Evolutionary conservation across 2,888 invertebrate species (phyloP), one percentile per base, ranked within the genome.

Genomic region (Ethmia dodecea): DNA sequence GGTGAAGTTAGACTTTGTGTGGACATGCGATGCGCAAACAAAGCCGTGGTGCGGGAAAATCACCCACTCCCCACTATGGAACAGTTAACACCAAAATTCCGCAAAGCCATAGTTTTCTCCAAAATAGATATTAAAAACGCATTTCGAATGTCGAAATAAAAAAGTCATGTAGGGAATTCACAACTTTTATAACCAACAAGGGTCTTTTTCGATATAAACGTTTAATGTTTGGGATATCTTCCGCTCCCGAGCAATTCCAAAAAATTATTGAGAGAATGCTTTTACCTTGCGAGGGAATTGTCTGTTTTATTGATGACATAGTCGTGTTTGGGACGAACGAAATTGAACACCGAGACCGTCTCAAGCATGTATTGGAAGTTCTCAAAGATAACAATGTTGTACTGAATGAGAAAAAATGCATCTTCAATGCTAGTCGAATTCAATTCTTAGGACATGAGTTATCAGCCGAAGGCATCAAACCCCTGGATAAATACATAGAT

Each of bases 151-250:
- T 45, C 48, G 33, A 5, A 48, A 1, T 16, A 30, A 5, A 29
- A 26, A n/a, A 31, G 42, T 13, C 55, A 8, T 37, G 30, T 5
- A 22, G 49, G 13, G 6, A 47, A 20, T 42, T 50, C 6, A 50
- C 52, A 3, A 53, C 50, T 0, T 50, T 47, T 15, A 53, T 45
- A 5, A 39, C 42, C 1, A 31, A 18, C 13, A 42, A 44, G 13
- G 48, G 45, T 4, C 31, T 51, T 9, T 51, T 33, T 12, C 40
- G 63, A 26, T 74, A 62, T 37, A 71, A 66, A 47, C 34, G 62
- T 26, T 35, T 64, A 20, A 60, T 55, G 55, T 64, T 66, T 45
- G 61, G 60, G 1, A 54, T 72, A 15, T 51, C 45, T 5, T 62
- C 64, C 24, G 77, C 75, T 15, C 57, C 65, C 2, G 76, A 39